Percentiles rank a stretch among this genome's conserved stretches.
Evolutionary conservation across 1,140 invertebrate species (phyloP).

Genomic region (Pachyrhynchus sulphureomaculatus): DNA sequence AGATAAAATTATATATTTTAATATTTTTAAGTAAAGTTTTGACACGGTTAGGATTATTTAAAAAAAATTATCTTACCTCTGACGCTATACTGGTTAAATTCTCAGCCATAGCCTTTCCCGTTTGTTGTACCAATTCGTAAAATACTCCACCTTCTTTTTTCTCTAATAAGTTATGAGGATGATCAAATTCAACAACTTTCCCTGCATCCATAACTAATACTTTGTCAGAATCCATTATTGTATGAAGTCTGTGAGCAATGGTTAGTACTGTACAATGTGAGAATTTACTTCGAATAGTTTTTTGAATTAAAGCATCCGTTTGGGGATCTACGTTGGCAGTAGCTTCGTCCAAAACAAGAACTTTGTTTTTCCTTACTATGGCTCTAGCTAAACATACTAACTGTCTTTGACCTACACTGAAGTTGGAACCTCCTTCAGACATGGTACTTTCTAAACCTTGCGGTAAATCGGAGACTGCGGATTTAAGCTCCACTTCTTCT

Average conservation of each 20-base stretch:
- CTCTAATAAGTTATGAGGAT: constrained; percentile 62
- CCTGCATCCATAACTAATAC: constrained; percentile 61
- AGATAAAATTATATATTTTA: too few species aligned
- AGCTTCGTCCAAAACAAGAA: too few species aligned
- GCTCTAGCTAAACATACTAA: too few species aligned
- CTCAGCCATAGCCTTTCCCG: constrained; percentile 61
- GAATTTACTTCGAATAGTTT: constrained; percentile 60
- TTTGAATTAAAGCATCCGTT: too few species aligned
- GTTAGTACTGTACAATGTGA: constrained; percentile 66
- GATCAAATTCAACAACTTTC: too few species aligned
- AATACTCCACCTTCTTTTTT: constrained; percentile 55
- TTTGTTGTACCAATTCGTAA: constrained; percentile 65
- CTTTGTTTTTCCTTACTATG: constrained; percentile 57
- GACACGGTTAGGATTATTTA: too few species aligned
- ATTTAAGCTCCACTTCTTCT: constrained; percentile 73
- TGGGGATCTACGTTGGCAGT: too few species aligned
- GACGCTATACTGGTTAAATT: constrained; percentile 61
- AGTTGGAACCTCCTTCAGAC: constrained; percentile 60
- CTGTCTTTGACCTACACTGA: constrained; percentile 62
- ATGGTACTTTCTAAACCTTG: constrained; percentile 55
- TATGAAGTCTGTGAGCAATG: too few species aligned
- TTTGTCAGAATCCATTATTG: too few species aligned
- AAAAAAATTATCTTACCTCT: constrained; percentile 19
- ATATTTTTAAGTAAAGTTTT: too few species aligned
- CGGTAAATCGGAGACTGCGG: constrained; percentile 50